Evolutionary conservation across 2,888 invertebrate species (phyloP).

Genomic region (Miltochrista miniata): DNA sequence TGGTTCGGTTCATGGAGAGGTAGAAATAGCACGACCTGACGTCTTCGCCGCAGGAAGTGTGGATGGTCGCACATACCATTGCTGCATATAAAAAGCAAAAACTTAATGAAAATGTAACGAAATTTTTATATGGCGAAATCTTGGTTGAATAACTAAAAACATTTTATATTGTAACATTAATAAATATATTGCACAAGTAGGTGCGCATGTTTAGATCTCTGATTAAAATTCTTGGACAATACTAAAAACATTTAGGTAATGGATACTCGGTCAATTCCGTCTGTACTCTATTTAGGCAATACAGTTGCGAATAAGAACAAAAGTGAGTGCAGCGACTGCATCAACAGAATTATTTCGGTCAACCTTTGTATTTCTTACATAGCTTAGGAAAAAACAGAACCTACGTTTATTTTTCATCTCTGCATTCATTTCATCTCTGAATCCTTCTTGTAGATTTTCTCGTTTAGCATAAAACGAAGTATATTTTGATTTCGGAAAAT

Average conservation of each 20-base stretch:
- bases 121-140: slow-evolving; percentile 32
- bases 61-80: slow-evolving; percentile 55
- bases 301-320: slow-evolving; percentile 5
- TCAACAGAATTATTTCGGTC: slow-evolving; percentile 6
- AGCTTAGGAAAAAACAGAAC: too few species aligned
- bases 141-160: slow-evolving; percentile 18
- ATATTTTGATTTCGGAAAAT: too few species aligned
- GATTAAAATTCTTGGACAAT: slow-evolving; percentile 11
- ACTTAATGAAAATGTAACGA: slow-evolving; percentile 33
- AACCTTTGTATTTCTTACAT: slow-evolving; percentile 15
- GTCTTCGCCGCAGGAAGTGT: slow-evolving; percentile 65
- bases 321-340: slow-evolving; percentile 7
- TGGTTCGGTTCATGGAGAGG: slow-evolving; percentile 67
- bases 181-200: slow-evolving; percentile 19
- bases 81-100: slow-evolving; percentile 36
- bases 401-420: too few species aligned
- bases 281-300: slow-evolving; percentile 15
- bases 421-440: too few species aligned
- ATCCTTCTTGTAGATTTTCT: too few species aligned
- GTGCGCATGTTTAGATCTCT: slow-evolving; percentile 11
- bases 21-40: slow-evolving; percentile 75
- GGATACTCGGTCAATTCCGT: slow-evolving; percentile 16
- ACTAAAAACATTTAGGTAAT: slow-evolving; percentile 17
- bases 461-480: too few species aligned
- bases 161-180: slow-evolving; percentile 16